These are phyloP conservation scores for Atherix ibis DNA, from an alignment of 2,888 invertebrate species.

Conservation along the genomic window DNA sequence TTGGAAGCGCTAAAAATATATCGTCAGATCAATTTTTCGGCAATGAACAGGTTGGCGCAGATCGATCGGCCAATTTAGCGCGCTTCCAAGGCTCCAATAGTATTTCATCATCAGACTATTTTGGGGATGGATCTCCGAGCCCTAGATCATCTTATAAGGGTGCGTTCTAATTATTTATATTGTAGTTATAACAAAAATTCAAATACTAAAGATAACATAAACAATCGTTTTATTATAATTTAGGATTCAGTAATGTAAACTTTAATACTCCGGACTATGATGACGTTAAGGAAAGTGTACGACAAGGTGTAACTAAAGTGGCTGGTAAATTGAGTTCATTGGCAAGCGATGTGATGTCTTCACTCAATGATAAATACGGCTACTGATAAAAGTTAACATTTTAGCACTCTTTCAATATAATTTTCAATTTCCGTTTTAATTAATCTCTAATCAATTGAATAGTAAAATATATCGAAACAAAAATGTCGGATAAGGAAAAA, in stretches of 20 bases:
- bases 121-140: conserved; percentile 43
- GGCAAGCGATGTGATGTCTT: conserved; percentile 86
- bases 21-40: conserved; percentile 96
- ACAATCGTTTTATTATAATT: no score
- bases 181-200: no score
- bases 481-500: no score
- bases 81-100: conserved; percentile 88
- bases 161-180: conserved; percentile 1
- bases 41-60: conserved; percentile 43
- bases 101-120: conserved; percentile 94
- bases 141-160: conserved; percentile 22
- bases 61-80: conserved; percentile 40
- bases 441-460: no score
- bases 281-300: conserved; percentile 93
- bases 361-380: conserved; percentile 68
- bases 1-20: conserved; percentile 93
- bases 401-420: no score
- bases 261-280: conserved; percentile 67
- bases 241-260: conserved; percentile 23
- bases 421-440: no score
- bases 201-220: no score
- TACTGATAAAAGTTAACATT: conserved; percentile 34
- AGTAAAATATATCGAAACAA: no score
- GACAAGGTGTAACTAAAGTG: conserved; percentile 92
- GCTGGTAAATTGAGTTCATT: conserved; percentile 91